phyloP scores from a whole-genome alignment of 2,888 invertebrate genomes.

The Drosophila cracens region DNA sequence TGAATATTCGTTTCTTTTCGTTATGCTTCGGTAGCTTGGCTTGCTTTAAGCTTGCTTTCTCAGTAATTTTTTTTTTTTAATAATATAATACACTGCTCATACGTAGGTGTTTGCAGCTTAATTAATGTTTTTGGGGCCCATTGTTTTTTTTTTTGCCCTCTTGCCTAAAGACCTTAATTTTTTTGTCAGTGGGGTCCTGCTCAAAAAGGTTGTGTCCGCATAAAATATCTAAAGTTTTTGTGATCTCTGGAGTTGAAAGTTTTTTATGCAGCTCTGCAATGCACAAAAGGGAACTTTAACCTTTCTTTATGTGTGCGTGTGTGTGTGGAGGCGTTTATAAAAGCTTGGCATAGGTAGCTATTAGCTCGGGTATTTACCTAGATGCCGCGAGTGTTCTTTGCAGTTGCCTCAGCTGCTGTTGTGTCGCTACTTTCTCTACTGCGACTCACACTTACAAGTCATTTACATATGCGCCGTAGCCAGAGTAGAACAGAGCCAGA shows the following conservation, averaged over 20 bases:
- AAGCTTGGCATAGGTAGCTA: conserved; percentile 30
- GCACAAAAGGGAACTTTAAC: conserved; percentile 38
- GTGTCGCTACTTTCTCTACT: conserved; percentile 1
- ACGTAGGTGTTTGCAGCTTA: conserved; percentile 34
- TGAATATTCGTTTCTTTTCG: neutral
- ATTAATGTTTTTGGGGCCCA: conserved; percentile 33
- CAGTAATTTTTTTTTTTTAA: neutral
- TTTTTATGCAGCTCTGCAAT: conserved; percentile 15
- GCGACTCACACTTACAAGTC: conserved; percentile 46
- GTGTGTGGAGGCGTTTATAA: neutral
- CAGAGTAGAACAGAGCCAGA: conserved; percentile 2
- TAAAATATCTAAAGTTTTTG: conserved; percentile 30
- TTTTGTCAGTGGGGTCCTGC: neutral
- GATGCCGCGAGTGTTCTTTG: conserved; percentile 26
- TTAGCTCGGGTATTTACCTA: conserved; percentile 52
- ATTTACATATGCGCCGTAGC: conserved; percentile 51
- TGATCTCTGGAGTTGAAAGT: conserved; percentile 29
- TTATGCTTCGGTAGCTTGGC: neutral
- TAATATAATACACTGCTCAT: conserved; percentile 20
- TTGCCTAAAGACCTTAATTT: conserved; percentile 8
- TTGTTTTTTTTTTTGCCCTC: conserved; percentile 10
- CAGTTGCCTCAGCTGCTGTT: conserved; percentile 27
- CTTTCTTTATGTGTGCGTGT: conserved; percentile 23
- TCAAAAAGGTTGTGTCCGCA: conserved; percentile 12
- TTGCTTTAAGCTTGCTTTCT: conserved; percentile 9